Evolutionary conservation across 1,140 invertebrate genomes (phyloP), one percentile per base, ranked within the genome.

Genomic region (Psix sp.): DNA sequence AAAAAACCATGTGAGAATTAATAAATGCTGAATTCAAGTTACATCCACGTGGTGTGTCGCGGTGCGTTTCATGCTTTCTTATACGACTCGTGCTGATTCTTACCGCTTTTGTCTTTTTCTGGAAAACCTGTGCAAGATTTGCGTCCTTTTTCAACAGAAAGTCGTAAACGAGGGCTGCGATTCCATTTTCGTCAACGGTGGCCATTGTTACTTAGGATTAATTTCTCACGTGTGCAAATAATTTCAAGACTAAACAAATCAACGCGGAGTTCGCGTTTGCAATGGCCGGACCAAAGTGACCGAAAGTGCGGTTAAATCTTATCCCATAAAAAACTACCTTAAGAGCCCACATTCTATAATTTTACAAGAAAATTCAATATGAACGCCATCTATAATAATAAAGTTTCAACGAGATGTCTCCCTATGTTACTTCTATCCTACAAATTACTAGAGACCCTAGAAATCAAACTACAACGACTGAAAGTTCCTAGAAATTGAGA

Each of bases 31-130:
- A 4, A 33, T 7, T 7, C 29, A 33, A 33, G 10, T 5, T 33
- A n/a, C 11, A 40, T 31, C 33, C 56, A 60, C 56, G 56, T 60
- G 56, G 56, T 60, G 39, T 9, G 11, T 13, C 14, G 11, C 39
- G 42, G 43, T 24, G 10, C 24, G 39, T 10, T 21, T 7, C n/a
- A 18, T 38, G 35, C n/a, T n/a, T n/a, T 29, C 2, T 29, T 24
- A 9, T 10, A 29, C 26, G 1, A 29, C 26, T 29, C 26, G 26
- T 29, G 26, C 7, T 14, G 3, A 13, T n/a, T n/a, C 90, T 89
- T 87, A 91, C 91, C 78, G 89, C 88, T 45, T 90, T 90, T 7
- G 86, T 88, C 83, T 91, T 91, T 48, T 89, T 89, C 60, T 90
- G 87, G 70, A 89, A 91, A 33, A 89, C 84, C 65, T 88, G 86